Percentiles rank a stretch among this genome's conserved stretches.
These are phyloP conservation scores for Valencia hispanica DNA, from an alignment of 2,797 vertebrate species.

Conservation along the genomic window DNA sequence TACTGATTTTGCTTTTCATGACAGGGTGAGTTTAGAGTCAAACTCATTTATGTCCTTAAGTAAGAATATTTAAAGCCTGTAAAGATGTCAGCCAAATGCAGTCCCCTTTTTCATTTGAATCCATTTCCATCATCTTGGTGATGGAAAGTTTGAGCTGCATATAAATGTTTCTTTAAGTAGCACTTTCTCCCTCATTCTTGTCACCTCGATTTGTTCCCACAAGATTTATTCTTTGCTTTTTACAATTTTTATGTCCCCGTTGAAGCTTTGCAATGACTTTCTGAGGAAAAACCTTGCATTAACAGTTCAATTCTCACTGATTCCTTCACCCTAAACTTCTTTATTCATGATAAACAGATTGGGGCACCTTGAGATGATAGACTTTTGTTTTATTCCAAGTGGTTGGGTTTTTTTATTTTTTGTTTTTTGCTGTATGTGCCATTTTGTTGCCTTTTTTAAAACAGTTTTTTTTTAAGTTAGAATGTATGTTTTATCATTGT, in stretches of 20 bases:
- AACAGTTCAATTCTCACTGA: background rate
- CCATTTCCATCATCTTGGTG: background rate
- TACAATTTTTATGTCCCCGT: constrained; percentile 21
- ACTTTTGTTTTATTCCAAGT: background rate
- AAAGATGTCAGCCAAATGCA: background rate
- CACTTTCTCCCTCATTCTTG: constrained; percentile 18
- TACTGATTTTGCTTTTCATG: constrained; percentile 17
- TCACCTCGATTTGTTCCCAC: constrained; percentile 13
- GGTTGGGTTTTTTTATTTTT: background rate
- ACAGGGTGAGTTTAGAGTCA: constrained; percentile 13
- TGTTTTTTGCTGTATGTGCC: fast-evolving
- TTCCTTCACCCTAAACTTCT: constrained; percentile 4
- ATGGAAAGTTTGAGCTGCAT: constrained; percentile 2
- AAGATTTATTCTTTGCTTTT: constrained; percentile 33
- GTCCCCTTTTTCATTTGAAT: constrained; percentile 24
- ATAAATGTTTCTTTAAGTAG: constrained; percentile 27
- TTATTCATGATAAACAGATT: background rate
- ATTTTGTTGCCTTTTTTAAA: background rate
- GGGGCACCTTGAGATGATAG: background rate
- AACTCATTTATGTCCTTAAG: constrained; percentile 15
- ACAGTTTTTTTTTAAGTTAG: background rate
- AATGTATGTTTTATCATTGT: background rate
- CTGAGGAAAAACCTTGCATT: background rate
- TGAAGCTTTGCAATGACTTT: constrained; percentile 18
- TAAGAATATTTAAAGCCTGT: constrained; percentile 5